Evolutionary conservation across 2,113 vertebrate genomes (phyloP).

Genomic region (Setophaga petechia): DNA sequence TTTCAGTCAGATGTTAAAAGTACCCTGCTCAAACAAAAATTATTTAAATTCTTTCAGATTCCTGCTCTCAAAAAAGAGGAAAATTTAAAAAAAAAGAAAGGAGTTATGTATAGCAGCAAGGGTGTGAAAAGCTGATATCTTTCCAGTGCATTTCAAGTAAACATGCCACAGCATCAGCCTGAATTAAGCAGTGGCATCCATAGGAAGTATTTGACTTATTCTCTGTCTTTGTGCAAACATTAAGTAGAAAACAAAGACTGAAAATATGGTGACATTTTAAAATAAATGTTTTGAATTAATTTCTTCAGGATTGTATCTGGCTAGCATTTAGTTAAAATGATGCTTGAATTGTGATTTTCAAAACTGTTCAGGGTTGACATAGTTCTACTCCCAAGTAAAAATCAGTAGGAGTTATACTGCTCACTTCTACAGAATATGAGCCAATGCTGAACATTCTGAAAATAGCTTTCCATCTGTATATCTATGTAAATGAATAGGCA

Average conservation of each 20-base stretch:
- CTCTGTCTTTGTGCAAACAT: background rate
- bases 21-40: background rate
- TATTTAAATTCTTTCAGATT: background rate
- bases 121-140: background rate
- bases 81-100: background rate
- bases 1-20: background rate
- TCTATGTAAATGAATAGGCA: slow-evolving; percentile 11
- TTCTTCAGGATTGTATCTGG: background rate
- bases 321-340: background rate
- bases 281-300: background rate
- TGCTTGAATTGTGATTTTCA: background rate
- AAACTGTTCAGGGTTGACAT: background rate
- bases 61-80: background rate
- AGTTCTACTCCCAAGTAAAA: slow-evolving; percentile 19
- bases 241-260: background rate
- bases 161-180: background rate
- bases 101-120: background rate
- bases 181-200: background rate
- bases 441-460: slow-evolving; percentile 35
- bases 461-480: slow-evolving; percentile 47
- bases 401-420: slow-evolving; percentile 27
- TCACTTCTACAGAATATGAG: slow-evolving; percentile 27
- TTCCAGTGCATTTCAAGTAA: background rate
- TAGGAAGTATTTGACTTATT: background rate
- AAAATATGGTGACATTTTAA: background rate